Evolutionary conservation across 2,797 vertebrate genomes (phyloP).

Genomic region (Psittacula derbiana): DNA sequence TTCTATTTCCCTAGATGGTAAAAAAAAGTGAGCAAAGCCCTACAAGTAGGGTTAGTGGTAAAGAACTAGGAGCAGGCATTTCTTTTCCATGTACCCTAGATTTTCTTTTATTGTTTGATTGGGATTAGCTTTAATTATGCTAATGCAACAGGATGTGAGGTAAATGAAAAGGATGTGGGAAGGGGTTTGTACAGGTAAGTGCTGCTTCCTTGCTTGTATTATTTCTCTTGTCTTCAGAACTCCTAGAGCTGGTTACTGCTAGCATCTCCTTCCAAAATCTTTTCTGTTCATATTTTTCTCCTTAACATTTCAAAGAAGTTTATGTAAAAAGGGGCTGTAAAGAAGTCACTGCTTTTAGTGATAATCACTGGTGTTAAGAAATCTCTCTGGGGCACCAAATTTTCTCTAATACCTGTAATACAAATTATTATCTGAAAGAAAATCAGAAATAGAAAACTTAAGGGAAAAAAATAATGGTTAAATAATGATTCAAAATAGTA

Average conservation of each 20-base stretch:
- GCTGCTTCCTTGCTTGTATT: background rate
- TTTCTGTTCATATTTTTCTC: background rate
- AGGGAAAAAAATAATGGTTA: background rate
- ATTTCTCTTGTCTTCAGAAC: background rate
- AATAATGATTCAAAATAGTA: background rate
- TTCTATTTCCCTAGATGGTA: background rate
- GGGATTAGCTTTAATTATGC: constrained; percentile 87
- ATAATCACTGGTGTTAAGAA: constrained; percentile 18
- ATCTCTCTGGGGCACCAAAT: constrained; percentile 11
- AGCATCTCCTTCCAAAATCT: background rate
- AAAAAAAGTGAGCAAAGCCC: background rate
- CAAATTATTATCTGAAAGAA: constrained; percentile 10
- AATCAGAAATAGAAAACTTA: constrained; percentile 27
- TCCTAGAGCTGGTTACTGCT: background rate
- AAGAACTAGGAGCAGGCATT: background rate
- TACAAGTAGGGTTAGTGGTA: background rate
- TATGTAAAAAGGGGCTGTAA: background rate
- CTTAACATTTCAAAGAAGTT: background rate
- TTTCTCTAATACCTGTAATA: background rate
- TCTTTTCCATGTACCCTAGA: background rate
- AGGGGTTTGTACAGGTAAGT: constrained; percentile 81
- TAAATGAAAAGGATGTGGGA: constrained; percentile 81
- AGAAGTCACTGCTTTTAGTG: constrained; percentile 26
- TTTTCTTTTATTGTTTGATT: constrained; percentile 68
- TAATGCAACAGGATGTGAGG: constrained; percentile 75